Evolutionary conservation across 2,113 vertebrate species (phyloP), one percentile per base, ranked within the genome.

Genomic region (Chaetodon trifascialis): DNA sequence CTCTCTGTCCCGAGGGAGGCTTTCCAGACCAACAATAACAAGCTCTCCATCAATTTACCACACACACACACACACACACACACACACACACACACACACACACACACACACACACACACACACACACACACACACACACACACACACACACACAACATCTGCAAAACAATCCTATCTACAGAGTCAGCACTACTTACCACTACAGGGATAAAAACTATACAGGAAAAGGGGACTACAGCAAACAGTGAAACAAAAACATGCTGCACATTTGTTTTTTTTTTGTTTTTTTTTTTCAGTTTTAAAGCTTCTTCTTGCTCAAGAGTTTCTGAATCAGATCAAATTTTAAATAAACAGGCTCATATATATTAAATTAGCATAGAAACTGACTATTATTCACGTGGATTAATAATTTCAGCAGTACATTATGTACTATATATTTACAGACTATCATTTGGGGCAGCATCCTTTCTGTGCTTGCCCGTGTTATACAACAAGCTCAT

Each of bases 1-100:
- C 73, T 76, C 75, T 82, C 49, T 58, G 83, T 89, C 91, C 76
- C 72, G 5, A 73, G 88, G 90, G 91, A 89, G 49, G 44, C 40
- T 85, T 79, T 88, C 79, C 80, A 83, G 74, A 92, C 86, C 85
- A 79, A 91, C 87, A 91, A 91, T 79, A 91, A 93, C 90, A 91
- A 89, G 82, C 81, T 71, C 84, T 82, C 81, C 82, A 89, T 91
- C 88, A 81, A 76, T 90, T 78, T 65, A 69, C 86, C 58, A 84
- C 36, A 62, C 59, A 71, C 47, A 60, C 47, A 2, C 71, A 40
- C n/a, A 44, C 65, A 59, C 36, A 52, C 65, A 49, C 60, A n/a
- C 71, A 62, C 63, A 47, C 72, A 49, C 36, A 52, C 65, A 49
- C 60, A n/a, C 71, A 62, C 63, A 47, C 72, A 49, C 34, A 36